Conservation (phyloP, 2,797 vertebrate genomes). For the Brotogeris chrysoptera region DNA sequence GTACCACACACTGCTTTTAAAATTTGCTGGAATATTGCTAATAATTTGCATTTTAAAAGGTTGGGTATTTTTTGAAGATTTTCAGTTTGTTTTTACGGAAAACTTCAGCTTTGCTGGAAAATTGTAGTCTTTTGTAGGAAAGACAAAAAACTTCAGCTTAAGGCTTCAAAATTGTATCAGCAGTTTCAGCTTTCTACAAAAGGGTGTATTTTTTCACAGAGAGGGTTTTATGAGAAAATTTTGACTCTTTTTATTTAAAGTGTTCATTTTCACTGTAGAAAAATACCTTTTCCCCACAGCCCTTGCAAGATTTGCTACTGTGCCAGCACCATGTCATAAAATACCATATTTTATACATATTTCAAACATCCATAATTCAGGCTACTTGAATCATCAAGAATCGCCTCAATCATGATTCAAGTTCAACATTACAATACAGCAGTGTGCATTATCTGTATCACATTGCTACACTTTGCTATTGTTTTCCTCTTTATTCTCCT, state of each 20-base stretch:
- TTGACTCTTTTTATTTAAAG: not conserved
- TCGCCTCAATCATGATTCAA: not conserved
- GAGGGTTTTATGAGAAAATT: not conserved
- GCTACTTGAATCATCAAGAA: not conserved
- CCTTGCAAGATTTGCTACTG: not conserved
- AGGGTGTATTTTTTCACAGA: not conserved
- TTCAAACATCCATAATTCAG: not conserved
- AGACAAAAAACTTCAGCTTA: not conserved
- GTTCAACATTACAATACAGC: not conserved
- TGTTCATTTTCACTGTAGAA: not conserved
- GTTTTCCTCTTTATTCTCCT: not conserved
- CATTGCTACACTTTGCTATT: not conserved
- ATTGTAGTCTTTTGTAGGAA: not conserved
- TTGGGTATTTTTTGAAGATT: not conserved
- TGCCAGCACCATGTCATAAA: not conserved
- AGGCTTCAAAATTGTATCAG: not conserved
- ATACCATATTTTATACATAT: not conserved
- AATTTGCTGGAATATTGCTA: not conserved
- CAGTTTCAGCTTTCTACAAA: not conserved
- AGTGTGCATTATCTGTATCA: not conserved
- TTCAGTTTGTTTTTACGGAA: not conserved
- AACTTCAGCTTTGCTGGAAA: not conserved
- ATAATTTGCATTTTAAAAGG: not conserved
- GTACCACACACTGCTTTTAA: not conserved
- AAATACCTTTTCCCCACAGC: not conserved